These are phyloP conservation scores for Myopa testacea DNA, from an alignment of 2,888 invertebrate genomes.

Conservation along the genomic window DNA sequence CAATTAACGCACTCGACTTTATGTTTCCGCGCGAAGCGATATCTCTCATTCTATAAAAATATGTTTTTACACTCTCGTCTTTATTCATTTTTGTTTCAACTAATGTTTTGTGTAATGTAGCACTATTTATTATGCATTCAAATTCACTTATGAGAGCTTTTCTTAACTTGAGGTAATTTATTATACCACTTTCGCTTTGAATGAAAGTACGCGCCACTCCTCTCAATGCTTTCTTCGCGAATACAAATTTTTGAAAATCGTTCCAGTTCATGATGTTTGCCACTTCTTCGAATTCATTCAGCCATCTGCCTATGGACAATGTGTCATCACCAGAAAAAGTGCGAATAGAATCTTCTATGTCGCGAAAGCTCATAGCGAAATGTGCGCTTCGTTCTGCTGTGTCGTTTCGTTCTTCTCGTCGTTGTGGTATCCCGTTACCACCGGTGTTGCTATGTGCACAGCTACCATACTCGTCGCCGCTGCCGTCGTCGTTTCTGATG, in stretches of 20 bases:
- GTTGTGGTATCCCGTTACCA: not conserved
- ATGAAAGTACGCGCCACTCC: conserved; percentile 41
- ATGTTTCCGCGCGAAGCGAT: conserved; percentile 58
- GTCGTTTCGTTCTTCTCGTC: not conserved
- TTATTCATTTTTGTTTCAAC: conserved; percentile 54
- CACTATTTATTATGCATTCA: conserved; percentile 34
- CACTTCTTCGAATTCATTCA: conserved; percentile 43
- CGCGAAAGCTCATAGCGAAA: conserved; percentile 40
- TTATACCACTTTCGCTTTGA: conserved; percentile 37
- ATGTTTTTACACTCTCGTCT: conserved; percentile 60
- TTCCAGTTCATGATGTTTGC: conserved; percentile 41
- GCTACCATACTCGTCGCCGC: not conserved
- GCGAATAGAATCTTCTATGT: conserved; percentile 42
- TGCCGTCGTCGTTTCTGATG: not conserved
- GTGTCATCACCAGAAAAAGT: conserved; percentile 38
- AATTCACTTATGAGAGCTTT: conserved; percentile 42
- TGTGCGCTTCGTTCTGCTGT: conserved; percentile 5
- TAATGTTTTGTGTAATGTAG: conserved; percentile 38
- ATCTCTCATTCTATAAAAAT: conserved; percentile 61
- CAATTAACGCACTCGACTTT: conserved; percentile 58
- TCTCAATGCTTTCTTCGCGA: conserved; percentile 44
- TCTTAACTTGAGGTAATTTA: conserved; percentile 36
- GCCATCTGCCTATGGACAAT: conserved; percentile 30
- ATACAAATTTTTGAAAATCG: conserved; percentile 44
- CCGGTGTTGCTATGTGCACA: conserved; percentile 12